Base-by-base conservation (phyloP, 1,140 invertebrate species). In the Macrobrachium rosenbergii region DNA sequence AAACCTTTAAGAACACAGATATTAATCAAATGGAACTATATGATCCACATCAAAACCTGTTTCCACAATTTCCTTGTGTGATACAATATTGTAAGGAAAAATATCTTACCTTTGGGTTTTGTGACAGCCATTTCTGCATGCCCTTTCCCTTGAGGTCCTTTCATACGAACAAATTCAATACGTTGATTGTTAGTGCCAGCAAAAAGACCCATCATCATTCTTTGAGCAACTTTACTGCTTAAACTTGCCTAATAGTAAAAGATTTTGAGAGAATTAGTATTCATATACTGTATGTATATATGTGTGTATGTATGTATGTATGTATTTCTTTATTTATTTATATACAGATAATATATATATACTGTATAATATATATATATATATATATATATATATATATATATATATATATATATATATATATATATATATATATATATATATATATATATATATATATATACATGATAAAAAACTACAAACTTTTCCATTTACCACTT, bases 41-140 rank as follows among this genome's bases (percentile, higher is more conserved):
- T 37, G 28, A 37, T 37, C 1, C 28, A 37, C 28, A 37, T 37
- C 28, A 37, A 37, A 37, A 37, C 28, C 28, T 37, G 28, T 37
- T 37, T 37, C 28, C 28, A 37, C 3, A 37, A 37, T 37, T 37
- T 37, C 28, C 28, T 37, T 37, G 28, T 37, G 3, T 37, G 28
- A 37, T 37, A 1, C 16, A 77, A 77, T 58, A 2, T 19, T 59
- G n/a, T 16, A 59, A 2, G 16, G 14, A 62, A 62, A 10, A 62
- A 37, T 19, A 60, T n/a, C 76, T 63, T 83, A 92, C 92, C 94
- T 93, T 97, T 96, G 89, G 97, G 95, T 92, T 98, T 95, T 5
- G 97, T 97, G 37, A 99, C 97, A 6, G 98, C 98, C 96, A 99
- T 98, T 93, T 99, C 98, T 0, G 98, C 98, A 92, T 98, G 97